Conservation (phyloP, 2,888 invertebrate genomes). For the Apamea crenata region DNA sequence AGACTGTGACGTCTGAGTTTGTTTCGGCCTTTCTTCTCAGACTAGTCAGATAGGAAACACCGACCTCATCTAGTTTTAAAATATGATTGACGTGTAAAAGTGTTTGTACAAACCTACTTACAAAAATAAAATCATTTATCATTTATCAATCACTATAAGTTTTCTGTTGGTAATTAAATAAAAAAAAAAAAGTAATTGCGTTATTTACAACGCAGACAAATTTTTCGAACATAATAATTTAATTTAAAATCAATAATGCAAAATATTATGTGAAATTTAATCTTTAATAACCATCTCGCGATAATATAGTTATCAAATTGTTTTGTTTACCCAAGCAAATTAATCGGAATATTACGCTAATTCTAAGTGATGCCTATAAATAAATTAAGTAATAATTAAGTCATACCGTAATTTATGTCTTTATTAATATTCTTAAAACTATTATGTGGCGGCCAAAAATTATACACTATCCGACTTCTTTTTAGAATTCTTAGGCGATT, state of each 20-base stretch:
- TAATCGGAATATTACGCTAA: not conserved
- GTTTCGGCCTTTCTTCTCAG: too few relatives aligned
- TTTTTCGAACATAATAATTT: not conserved
- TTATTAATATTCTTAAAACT: not conserved
- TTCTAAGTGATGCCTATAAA: not conserved
- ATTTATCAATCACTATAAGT: too few relatives aligned
- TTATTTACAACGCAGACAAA: too few relatives aligned
- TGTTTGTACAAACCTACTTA: too few relatives aligned
- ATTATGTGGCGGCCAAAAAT: not conserved
- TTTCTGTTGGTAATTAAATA: too few relatives aligned
- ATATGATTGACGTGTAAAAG: too few relatives aligned
- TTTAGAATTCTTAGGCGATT: too few relatives aligned
- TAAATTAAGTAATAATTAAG: not conserved
- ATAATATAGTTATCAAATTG: not conserved
- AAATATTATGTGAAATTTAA: slow-evolving; percentile 10
- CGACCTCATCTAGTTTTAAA: too few relatives aligned
- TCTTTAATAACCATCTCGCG: not conserved
- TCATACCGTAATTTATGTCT: not conserved
- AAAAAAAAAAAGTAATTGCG: too few relatives aligned
- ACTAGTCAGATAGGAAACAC: too few relatives aligned
- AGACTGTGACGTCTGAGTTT: too few relatives aligned
- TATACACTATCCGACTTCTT: not conserved
- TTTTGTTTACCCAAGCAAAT: not conserved
- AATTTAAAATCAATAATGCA: slow-evolving; percentile 23
- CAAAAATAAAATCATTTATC: too few relatives aligned